phyloP scores from a whole-genome alignment of 2,113 vertebrate species.

The Stictonetta naevosa region DNA sequence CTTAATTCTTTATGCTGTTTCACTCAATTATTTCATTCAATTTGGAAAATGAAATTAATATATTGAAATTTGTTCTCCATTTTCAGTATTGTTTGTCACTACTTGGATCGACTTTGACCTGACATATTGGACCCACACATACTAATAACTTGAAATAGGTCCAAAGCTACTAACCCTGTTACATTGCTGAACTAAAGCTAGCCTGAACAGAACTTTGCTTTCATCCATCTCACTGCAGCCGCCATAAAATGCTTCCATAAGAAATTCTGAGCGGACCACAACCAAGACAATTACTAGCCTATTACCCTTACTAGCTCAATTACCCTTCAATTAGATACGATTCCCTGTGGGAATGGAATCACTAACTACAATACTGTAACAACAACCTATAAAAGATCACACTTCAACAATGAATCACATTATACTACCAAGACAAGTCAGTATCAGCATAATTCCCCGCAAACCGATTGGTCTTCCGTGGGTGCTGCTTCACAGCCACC shows the following conservation, averaged over 20 bases:
- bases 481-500: background rate
- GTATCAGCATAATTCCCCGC: background rate
- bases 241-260: background rate
- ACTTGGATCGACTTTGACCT: background rate
- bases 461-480: background rate
- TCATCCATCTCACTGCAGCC: background rate
- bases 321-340: background rate
- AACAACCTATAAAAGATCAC: background rate
- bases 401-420: background rate
- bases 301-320: background rate
- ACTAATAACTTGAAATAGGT: background rate
- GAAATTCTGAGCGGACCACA: background rate
- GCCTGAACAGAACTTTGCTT: background rate
- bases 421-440: background rate
- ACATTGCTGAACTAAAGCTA: background rate
- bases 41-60: background rate
- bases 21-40: background rate
- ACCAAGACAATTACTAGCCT: background rate
- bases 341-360: background rate
- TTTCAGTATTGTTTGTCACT: background rate
- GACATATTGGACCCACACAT: background rate
- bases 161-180: background rate
- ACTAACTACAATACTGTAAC: background rate
- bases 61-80: background rate
- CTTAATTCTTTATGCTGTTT: background rate